Percentiles rank a stretch among this genome's conserved stretches.
Conservation (phyloP, 2,113 vertebrate species). For the Mobula hypostoma region DNA sequence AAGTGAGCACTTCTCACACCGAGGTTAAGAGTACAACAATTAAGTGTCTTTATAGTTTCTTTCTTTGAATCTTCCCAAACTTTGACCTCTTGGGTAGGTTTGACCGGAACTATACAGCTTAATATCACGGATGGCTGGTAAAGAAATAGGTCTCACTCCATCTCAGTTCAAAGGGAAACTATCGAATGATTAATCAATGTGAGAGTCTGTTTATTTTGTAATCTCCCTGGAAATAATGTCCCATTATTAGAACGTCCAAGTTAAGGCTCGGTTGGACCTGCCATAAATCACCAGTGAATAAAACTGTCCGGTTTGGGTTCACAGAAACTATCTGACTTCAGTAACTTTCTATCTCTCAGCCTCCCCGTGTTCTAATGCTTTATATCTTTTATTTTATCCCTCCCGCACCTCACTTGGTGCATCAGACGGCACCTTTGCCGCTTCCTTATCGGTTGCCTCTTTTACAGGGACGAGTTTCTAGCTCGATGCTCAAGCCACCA, state of each 20-base stretch:
- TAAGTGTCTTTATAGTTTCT: neutral
- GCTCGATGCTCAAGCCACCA: too few relatives aligned
- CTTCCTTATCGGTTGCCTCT: too few relatives aligned
- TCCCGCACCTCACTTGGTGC: too few relatives aligned
- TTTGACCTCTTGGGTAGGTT: neutral
- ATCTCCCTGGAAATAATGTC: conserved; percentile 20
- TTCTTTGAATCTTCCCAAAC: neutral
- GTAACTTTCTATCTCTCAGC: too few relatives aligned
- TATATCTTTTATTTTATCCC: too few relatives aligned
- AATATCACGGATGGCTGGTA: neutral
- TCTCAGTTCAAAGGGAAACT: neutral
- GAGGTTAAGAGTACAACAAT: neutral
- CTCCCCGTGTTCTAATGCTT: too few relatives aligned
- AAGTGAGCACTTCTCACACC: neutral
- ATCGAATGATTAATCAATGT: neutral
- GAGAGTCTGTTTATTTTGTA: conserved; percentile 13
- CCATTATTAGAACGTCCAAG: conserved; percentile 7
- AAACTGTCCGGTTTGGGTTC: neutral
- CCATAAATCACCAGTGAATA: conserved; percentile 20
- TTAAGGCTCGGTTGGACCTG: neutral
- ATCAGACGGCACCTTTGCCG: too few relatives aligned
- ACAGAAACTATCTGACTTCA: neutral
- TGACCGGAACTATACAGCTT: neutral
- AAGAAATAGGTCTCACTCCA: neutral
- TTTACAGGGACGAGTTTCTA: too few relatives aligned